Evolutionary conservation across 2,113 vertebrate species (phyloP).

Genomic region (Onychostruthus taczanowskii): DNA sequence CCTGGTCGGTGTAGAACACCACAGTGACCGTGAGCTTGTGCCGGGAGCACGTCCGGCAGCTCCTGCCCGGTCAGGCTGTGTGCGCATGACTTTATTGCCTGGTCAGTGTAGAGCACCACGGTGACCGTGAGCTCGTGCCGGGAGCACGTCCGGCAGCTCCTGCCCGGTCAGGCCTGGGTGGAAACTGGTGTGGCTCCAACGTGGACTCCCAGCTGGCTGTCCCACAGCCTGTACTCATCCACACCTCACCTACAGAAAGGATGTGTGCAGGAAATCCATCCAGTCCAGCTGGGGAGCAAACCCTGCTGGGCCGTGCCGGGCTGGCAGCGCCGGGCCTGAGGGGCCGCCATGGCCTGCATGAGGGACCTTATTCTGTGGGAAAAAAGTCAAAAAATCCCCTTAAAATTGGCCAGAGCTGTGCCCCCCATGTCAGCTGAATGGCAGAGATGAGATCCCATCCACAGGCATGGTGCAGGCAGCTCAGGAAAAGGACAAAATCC

Average conservation of each 20-base stretch:
- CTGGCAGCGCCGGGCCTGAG: rapidly evolving
- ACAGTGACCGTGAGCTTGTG: not conserved
- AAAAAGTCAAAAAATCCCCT: not conserved
- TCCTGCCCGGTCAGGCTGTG: not conserved
- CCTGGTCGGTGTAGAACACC: rapidly evolving
- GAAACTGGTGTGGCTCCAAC: rapidly evolving
- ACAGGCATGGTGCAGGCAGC: rapidly evolving
- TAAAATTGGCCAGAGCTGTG: not conserved
- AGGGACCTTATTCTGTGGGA: not conserved
- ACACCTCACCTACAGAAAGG: rapidly evolving
- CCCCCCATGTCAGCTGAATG: rapidly evolving
- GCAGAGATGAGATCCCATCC: not conserved
- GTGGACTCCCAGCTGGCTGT: not conserved
- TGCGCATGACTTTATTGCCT: rapidly evolving
- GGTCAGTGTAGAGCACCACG: rapidly evolving
- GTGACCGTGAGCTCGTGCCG: not conserved
- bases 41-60: not conserved
- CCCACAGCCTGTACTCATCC: not conserved
- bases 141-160: not conserved
- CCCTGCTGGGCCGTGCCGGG: rapidly evolving
- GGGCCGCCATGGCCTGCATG: rapidly evolving
- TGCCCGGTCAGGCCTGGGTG: rapidly evolving
- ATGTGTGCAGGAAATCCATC: not conserved
- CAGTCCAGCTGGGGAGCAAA: not conserved
- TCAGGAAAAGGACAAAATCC: not conserved